Percentiles rank a stretch among this genome's conserved stretches.
These are phyloP conservation scores for Colinus virginianus DNA, from an alignment of 2,113 vertebrate species.

Conservation along the genomic window DNA sequence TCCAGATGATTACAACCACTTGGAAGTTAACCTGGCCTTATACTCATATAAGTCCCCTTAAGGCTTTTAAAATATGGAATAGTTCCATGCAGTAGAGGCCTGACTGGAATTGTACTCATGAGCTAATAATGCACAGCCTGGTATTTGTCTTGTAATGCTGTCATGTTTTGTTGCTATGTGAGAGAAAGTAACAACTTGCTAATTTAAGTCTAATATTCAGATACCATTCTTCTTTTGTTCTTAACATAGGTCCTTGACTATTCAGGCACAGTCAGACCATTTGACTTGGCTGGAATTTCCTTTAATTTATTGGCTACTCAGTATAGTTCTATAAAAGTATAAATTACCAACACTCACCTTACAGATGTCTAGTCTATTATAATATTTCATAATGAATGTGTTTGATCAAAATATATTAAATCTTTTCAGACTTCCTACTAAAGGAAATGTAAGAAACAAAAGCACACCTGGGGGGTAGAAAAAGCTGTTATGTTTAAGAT, in stretches of 20 bases:
- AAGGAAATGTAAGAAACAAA: neutral
- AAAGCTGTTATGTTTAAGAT: neutral
- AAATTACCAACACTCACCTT: neutral
- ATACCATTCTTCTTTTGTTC: conserved; percentile 65
- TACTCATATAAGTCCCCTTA: neutral
- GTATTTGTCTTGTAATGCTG: conserved; percentile 50
- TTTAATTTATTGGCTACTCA: conserved; percentile 30
- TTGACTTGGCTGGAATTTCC: conserved; percentile 32
- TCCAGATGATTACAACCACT: neutral
- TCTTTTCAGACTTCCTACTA: neutral
- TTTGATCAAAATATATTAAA: neutral
- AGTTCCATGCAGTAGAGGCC: neutral
- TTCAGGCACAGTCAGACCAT: conserved; percentile 32
- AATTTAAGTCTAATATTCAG: conserved; percentile 52
- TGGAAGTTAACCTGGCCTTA: neutral
- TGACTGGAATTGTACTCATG: neutral
- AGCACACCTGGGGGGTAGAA: fast-evolving
- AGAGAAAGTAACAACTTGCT: conserved; percentile 49
- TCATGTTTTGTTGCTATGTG: conserved; percentile 64
- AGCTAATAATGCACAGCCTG: conserved; percentile 43
- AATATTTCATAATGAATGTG: neutral
- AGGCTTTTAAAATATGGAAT: neutral
- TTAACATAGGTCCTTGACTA: conserved; percentile 68
- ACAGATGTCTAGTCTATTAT: neutral
- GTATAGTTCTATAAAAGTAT: conserved; percentile 6